These are phyloP conservation scores for Pemphredon lugubris DNA, from an alignment of 2,888 invertebrate genomes.

Conservation along the genomic window DNA sequence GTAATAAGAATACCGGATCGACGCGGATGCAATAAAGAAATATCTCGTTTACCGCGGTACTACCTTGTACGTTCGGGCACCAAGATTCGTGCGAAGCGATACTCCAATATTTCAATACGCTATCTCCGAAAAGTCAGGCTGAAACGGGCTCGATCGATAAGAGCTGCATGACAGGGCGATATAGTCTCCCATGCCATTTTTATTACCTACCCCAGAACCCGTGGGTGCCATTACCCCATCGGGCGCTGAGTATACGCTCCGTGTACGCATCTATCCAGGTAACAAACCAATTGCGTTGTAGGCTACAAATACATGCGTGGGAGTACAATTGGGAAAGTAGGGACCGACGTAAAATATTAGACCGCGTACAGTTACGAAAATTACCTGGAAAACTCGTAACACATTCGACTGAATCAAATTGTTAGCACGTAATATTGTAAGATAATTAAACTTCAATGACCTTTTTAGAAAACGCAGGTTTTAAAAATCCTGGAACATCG, in stretches of 20 bases:
- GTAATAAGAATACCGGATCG: slow-evolving; percentile 16
- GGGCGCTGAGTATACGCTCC: slow-evolving; percentile 15
- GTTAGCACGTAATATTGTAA: too few relatives aligned
- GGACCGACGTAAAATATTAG: neutral
- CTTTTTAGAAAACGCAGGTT: too few relatives aligned
- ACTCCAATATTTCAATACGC: slow-evolving; percentile 57
- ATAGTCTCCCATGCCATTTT: slow-evolving; percentile 25
- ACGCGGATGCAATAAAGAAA: slow-evolving; percentile 4
- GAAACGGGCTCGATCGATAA: slow-evolving; percentile 55
- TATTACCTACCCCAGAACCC: slow-evolving; percentile 22
- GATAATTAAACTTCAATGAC: too few relatives aligned
- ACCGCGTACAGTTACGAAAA: too few relatives aligned
- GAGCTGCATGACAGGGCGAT: slow-evolving; percentile 42
- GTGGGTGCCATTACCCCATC: slow-evolving; percentile 19
- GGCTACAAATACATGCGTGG: neutral
- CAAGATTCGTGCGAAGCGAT: slow-evolving; percentile 20
- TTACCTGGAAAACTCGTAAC: too few relatives aligned
- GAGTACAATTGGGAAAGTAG: neutral
- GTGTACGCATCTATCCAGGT: slow-evolving; percentile 6
- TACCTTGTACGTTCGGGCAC: slow-evolving; percentile 16
- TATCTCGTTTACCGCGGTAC: slow-evolving; percentile 6
- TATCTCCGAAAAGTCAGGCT: slow-evolving; percentile 59
- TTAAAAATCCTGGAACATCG: too few relatives aligned
- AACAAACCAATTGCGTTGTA: slow-evolving; percentile 10
- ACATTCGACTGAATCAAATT: too few relatives aligned